Base-by-base conservation (phyloP, 2,888 invertebrate species). In the Callimorpha dominula region DNA sequence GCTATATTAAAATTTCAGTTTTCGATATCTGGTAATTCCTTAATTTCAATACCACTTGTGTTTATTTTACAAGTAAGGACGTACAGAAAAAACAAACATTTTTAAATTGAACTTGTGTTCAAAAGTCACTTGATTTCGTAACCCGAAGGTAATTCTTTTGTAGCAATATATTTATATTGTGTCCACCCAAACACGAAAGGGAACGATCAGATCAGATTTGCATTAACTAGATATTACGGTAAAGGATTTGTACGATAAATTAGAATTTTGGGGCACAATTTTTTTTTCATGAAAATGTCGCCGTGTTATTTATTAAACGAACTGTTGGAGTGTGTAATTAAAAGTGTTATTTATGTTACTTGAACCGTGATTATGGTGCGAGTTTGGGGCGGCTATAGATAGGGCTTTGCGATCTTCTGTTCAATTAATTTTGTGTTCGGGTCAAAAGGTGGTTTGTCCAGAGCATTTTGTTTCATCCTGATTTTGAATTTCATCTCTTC, bases 261-360 rank as follows among this genome's bases (percentile, higher is more conserved):
- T 31, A 31, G 12, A 60, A 60, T 14, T 14, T 60, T 31, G 14
- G 20, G 14, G 0, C 8, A 54, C 17, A 60, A 31, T 31, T 60
- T 60, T 31, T 60, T 31, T 60, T 60, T 60, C 60, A 60, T 31
- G 60, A 60, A 60, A 60, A 31, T 31, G 60, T 60, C 11, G 57
- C 20, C 31, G 14, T 31, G 14, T 60, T 60, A 60, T 60, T 60
- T 14, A 60, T 60, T 60, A 60, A 60, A 60, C 20, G 60, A 31
- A 60, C 60, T 60, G 60, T 60, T 60, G 60, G 60, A 60, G 60
- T 60, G 60, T 60, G 31, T 60, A 60, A 60, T 60, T 60, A 60
- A 60, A 60, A 60, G 60, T 60, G 60, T 60, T 60, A 60, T 60
- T 60, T 60, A 60, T 60, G 60, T 60, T 60, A 60, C 60, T 60